phyloP scores from a whole-genome alignment of 2,113 vertebrate species.

The Myrmecobius fasciatus region DNA sequence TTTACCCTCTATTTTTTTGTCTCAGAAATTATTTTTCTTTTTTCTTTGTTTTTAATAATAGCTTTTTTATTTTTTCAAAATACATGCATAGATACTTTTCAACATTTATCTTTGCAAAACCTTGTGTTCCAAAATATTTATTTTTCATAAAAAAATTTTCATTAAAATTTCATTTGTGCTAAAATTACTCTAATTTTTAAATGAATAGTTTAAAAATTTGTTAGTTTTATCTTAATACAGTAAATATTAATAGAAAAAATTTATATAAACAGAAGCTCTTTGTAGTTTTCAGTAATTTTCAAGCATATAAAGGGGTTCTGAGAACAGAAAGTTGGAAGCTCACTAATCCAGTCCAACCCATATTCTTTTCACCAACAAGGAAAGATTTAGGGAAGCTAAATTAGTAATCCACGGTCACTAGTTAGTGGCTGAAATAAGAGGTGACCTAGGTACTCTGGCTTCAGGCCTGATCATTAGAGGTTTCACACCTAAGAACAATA shows the following conservation, averaged over 20 bases:
- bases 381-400: neutral
- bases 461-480: neutral
- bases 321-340: neutral
- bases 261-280: neutral
- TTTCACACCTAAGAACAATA: neutral
- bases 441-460: neutral
- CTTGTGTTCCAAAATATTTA: neutral
- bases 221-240: neutral
- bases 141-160: neutral
- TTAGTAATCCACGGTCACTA: neutral
- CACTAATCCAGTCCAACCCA: neutral
- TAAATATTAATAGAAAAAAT: neutral
- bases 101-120: too few species aligned
- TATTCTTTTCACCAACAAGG: neutral
- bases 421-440: neutral
- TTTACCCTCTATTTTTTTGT: too few species aligned
- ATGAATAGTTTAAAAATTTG: neutral
- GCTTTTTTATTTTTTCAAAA: too few species aligned
- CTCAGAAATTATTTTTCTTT: too few species aligned
- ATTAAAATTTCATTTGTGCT: neutral
- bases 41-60: too few species aligned
- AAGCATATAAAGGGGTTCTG: neutral
- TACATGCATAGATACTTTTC: too few species aligned
- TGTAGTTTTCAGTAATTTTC: neutral
- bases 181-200: neutral